A percentile compares a stretch with the other conserved stretches of the same genome.
phyloP scores from a whole-genome alignment of 2,888 invertebrate genomes.

The Brachynemurus nebulosus region DNA sequence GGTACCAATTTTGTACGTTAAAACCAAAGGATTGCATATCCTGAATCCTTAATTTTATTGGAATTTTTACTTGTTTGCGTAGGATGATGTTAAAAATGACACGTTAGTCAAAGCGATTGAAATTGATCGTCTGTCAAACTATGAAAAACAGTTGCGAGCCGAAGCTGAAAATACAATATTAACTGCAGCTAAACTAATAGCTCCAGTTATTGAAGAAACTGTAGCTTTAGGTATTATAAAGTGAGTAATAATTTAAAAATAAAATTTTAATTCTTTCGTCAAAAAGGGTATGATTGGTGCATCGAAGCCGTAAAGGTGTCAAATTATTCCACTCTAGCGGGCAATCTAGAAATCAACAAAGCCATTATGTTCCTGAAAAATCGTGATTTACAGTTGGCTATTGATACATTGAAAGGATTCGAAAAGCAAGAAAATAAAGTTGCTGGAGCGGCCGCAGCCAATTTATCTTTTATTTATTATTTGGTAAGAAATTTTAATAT shows the following conservation, averaged over 20 bases:
- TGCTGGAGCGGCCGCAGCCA: conserved; percentile 71
- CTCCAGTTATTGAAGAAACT: conserved; percentile 62
- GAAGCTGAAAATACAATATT: conserved; percentile 72
- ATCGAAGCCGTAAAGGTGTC: conserved; percentile 87
- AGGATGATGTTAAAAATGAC: conserved; percentile 6
- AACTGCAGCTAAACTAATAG: conserved; percentile 78
- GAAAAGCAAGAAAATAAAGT: conserved; percentile 76
- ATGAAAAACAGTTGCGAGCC: conserved; percentile 54
- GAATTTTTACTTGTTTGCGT: neutral
- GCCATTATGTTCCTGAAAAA: conserved; percentile 73
- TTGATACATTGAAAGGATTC: conserved; percentile 72
- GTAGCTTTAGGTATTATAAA: conserved; percentile 42
- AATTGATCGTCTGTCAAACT: conserved; percentile 58
- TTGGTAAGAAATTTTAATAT: conserved; percentile 38
- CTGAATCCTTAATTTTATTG: neutral
- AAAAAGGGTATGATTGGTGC: conserved; percentile 66
- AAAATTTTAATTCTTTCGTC: conserved; percentile 14
- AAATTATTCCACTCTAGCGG: conserved; percentile 66
- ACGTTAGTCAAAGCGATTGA: conserved; percentile 55
- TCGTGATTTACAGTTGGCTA: conserved; percentile 63
- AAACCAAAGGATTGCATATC: no score
- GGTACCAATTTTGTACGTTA: conserved; percentile 21
- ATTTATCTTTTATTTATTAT: conserved; percentile 72
- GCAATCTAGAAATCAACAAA: conserved; percentile 83
- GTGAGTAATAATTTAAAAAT: neutral